phyloP scores from a whole-genome alignment of 2,888 invertebrate genomes.

The Ophonus ardosiacus region DNA sequence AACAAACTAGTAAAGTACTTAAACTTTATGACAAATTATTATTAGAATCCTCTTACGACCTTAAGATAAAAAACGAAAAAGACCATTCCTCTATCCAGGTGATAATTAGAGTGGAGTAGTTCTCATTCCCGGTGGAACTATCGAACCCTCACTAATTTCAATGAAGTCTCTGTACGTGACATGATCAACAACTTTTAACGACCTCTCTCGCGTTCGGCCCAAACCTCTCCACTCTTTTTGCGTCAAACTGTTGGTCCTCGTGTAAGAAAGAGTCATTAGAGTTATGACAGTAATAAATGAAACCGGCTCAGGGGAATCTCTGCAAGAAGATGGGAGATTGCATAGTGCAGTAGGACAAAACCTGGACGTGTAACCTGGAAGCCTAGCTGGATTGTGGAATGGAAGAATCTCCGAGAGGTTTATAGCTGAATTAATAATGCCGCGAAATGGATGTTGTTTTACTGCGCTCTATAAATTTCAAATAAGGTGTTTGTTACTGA shows the following conservation, averaged over 20 bases:
- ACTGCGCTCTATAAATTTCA: conserved; percentile 47
- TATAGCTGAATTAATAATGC: conserved; percentile 47
- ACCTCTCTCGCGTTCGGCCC: background rate
- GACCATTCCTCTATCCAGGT: background rate
- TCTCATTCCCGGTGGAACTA: conserved; percentile 10
- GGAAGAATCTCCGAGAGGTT: conserved; percentile 26
- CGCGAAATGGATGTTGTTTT: conserved; percentile 22
- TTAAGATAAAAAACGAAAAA: no score
- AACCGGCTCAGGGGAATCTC: conserved; percentile 41
- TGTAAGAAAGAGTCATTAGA: conserved; percentile 55
- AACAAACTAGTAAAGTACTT: no score
- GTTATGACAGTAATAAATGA: conserved; percentile 61
- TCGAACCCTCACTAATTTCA: conserved; percentile 38
- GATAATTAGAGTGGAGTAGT: conserved; percentile 9
- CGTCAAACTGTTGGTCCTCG: conserved; percentile 45
- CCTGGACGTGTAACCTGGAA: background rate
- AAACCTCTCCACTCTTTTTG: background rate
- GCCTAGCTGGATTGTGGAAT: background rate
- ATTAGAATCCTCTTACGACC: no score
- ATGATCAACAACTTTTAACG: conserved; percentile 53
- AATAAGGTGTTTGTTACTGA: conserved; percentile 40
- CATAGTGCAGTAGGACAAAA: background rate
- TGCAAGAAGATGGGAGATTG: conserved; percentile 49
- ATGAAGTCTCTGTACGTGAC: conserved; percentile 41
- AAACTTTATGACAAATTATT: no score